Evolutionary conservation across 1,140 invertebrate genomes (phyloP), one percentile per base, ranked within the genome.

Genomic region (Pogonus chalceus): DNA sequence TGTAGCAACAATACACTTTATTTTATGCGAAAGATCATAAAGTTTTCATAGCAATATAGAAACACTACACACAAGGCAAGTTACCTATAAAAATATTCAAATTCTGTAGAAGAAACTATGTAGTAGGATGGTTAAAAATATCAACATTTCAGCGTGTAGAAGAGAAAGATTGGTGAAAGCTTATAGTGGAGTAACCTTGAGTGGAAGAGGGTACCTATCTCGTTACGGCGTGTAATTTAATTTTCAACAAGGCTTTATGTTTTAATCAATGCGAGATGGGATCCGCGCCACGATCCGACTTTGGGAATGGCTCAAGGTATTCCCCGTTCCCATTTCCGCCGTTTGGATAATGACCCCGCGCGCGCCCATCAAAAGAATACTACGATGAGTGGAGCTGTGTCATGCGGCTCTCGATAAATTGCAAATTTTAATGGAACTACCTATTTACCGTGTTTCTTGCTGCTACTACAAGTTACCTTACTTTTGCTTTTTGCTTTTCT

Each of bases 221-320:
- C 54, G 57, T 58, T 55, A 58, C 53, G 46, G 21, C 49, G 37
- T 56, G 59, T 60, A 60, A 60, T 60, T 60, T 60, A 60, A 60
- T 60, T 60, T 60, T 60, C 59, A 58, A 58, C 56, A 60, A 58
- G 55, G 59, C 59, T 60, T 60, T 60, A 58, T 60, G 57, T 56
- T 60, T 60, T 60, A 60, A 60, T 60, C 59, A 58, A 60, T 60
- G 57, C 54, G 54, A 60, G 58, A 58, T 56, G 59, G 57, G 56
- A 56, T 56, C 49, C n/a, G n/a, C n/a, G n/a, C n/a, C n/a, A n/a
- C n/a, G n/a, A n/a, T n/a, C 52, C 20, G 48, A 60, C 20, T 57
- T 43, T 47, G 52, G 52, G 43, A 57, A 54, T 51, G 49, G 49
- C 52, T 57, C 49, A 57, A 52, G 49, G 24, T 54, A 54, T 57